Base-by-base conservation (phyloP, 2,888 invertebrate genomes). In the Sthenelais limicola region DNA sequence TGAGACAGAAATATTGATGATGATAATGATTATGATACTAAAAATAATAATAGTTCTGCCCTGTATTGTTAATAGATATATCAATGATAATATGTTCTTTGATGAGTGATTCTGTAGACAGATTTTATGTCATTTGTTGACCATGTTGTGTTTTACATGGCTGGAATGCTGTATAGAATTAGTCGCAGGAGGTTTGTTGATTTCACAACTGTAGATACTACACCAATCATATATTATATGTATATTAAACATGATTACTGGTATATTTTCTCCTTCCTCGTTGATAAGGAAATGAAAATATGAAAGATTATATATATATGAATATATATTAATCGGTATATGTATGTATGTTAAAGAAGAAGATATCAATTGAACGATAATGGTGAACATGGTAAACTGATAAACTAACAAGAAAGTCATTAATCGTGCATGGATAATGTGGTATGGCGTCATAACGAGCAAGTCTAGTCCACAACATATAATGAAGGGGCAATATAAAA, bases 161-260 rank as follows among this genome's bases (percentile, higher is more conserved):
- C 62, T 62, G 62, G 43, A 62, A 38, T 38, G 35, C 35, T 62
- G 18, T 43, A 43, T 43, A 18, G 9, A 43, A 38, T 38, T 62
- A 62, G 62, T 38, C 43, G 62, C 43, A 38, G 56, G 32, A 56
- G 62, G 35, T 43, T 43, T 62, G 62, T 62, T 62, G 62, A 62
- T 62, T 62, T 62, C 62, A 62, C 62, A 62, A 62, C 62, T 62
- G 62, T 62, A 62, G 62, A 62, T 62, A 62, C 35, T 43, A 62
- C 62, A 38, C 62, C 62, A 62, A 35, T 35, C 43, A 43, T 62
- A 62, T 43, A 62, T n/a, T n/a, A n/a, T n/a, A 62, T 62, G 62
- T 62, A 62, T 62, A 62, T 62, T 62, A 62, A 62, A 62, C 43
- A 62, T 62, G 38, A 62, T 62, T 62, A n/a, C n/a, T n/a, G n/a